A percentile compares a stretch with the other conserved stretches of the same genome.
Evolutionary conservation across 1,140 invertebrate genomes (phyloP).

Genomic region (Leptinotarsa defecta): DNA sequence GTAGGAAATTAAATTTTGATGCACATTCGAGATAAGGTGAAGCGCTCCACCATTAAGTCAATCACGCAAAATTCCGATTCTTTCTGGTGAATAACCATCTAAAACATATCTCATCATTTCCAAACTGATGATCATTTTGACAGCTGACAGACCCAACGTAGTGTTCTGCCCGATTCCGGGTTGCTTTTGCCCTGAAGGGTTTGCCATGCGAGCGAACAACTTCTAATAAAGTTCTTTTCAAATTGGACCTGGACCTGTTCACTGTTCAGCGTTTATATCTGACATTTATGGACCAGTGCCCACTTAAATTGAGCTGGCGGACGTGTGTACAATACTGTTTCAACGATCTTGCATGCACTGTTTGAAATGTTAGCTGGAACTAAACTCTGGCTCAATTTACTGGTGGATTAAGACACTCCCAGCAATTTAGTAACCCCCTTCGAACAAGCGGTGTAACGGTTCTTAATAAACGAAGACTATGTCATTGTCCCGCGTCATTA

Average conservation of each 20-base stretch:
- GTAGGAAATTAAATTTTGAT: too few relatives aligned
- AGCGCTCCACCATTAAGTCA: constrained; percentile 14
- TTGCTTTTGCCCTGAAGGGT: neutral
- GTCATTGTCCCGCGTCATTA: constrained; percentile 57
- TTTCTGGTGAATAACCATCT: neutral
- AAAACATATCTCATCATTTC: constrained; percentile 12
- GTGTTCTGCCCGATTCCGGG: constrained; percentile 3
- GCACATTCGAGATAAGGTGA: neutral
- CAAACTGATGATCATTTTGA: constrained; percentile 18
- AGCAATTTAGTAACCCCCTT: constrained; percentile 56
- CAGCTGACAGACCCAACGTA: constrained; percentile 22
- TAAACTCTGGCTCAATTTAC: constrained; percentile 56
- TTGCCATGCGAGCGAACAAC: neutral
- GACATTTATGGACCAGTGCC: constrained; percentile 46
- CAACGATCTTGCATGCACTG: constrained; percentile 23
- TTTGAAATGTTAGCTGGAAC: constrained; percentile 42
- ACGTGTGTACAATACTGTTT: constrained; percentile 48
- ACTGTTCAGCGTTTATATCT: constrained; percentile 36
- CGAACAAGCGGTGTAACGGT: constrained; percentile 55
- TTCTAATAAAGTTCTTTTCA: constrained; percentile 27
- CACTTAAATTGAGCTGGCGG: constrained; percentile 42
- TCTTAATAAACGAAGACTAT: constrained; percentile 58
- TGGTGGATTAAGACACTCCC: constrained; percentile 57
- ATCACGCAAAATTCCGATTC: neutral
- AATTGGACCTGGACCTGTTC: constrained; percentile 25